phyloP scores from a whole-genome alignment of 2,113 vertebrate genomes.

The Okapia johnstoni region DNA sequence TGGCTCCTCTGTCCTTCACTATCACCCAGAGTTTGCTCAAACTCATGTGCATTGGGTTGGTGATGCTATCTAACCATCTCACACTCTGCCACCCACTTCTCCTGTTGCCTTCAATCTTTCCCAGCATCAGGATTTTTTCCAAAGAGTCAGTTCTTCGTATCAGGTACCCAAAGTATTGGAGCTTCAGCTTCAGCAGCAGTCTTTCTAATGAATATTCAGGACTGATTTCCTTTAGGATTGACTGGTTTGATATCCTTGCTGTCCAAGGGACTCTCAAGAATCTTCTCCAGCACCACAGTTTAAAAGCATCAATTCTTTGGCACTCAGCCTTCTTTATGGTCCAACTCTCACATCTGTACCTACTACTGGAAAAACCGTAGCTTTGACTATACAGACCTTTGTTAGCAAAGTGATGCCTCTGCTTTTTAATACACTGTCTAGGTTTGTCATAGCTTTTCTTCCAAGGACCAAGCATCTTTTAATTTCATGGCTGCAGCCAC shows the following conservation, averaged over 20 bases:
- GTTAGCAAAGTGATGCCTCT: background rate
- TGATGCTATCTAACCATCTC: background rate
- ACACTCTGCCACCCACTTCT: background rate
- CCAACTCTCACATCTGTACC: background rate
- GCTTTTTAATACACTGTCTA: background rate
- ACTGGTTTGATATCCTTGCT: background rate
- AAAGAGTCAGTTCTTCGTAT: background rate
- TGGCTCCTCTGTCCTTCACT: background rate
- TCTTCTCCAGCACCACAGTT: background rate
- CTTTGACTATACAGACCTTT: background rate
- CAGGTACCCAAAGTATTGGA: background rate
- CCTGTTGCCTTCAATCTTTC: background rate
- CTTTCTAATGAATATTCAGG: background rate
- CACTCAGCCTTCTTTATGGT: background rate
- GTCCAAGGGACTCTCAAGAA: background rate
- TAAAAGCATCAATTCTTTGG: background rate
- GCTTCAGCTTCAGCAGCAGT: background rate
- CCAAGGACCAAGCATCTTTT: background rate
- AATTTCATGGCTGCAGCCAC: background rate
- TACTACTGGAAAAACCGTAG: background rate
- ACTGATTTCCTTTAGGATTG: background rate
- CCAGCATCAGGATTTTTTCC: background rate
- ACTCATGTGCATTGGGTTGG: background rate
- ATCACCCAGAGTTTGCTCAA: background rate
- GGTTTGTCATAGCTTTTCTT: background rate